Evolutionary conservation across 2,888 invertebrate species (phyloP), one percentile per base, ranked within the genome.

Genomic region (Agrochola litura): DNA sequence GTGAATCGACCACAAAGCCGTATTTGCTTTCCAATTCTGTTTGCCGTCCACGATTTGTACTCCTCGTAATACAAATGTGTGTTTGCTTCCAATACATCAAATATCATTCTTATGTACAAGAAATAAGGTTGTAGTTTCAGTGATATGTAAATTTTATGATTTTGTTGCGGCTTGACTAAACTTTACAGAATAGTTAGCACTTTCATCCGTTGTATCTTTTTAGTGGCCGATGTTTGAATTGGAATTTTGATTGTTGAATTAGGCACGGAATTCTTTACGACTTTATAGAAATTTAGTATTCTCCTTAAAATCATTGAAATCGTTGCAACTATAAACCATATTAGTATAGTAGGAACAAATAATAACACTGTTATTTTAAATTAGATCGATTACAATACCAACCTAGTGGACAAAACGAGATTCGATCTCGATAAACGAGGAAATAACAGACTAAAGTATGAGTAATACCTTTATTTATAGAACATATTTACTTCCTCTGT

Each of bases 181-280:
- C 84, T 92, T 91, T 91, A 89, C 87, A 82, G 73, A 88, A 86
- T 88, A 87, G 89, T 94, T 94, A 93, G 86, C 92, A 91, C 92
- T 89, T 90, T 90, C 85, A 88, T 91, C 80, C 86, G 85, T 83
- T 83, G 79, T 82, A 89, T 89, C 84, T 91, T 91, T 92, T 89
- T 85, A 81, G 78, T 76, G 69, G 83, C 87, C 87, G 88, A 89
- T 88, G 87, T 89, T 91, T 92, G 88, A 54, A 52, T 86, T 83
- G n/a, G 54, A 79, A 75, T 73, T 75, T 75, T 64, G 69, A 75
- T 83, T 66, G 72, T 67, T 81, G 56, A 61, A 61, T 61, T 41
- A 22, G 58, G 41, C 9, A 65, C 9, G 52, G 52, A 72, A 66
- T 79, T 46, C 12, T 65, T 54, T 6, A 54, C 54, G 46, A 14